Conservation (phyloP, 2,797 vertebrate species). For the Protonibea diacanthus region DNA sequence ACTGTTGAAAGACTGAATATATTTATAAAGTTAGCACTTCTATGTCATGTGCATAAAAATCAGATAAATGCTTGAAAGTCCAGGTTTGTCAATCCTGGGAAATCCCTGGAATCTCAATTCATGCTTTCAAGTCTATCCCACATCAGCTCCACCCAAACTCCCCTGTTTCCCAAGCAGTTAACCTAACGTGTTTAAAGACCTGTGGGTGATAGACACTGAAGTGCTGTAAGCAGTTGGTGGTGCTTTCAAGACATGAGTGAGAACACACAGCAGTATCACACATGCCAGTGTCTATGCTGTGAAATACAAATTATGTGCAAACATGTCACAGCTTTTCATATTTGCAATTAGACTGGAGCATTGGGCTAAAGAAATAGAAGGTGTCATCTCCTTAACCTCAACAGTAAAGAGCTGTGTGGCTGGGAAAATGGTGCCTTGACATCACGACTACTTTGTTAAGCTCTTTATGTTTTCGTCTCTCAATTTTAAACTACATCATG, state of each 20-base stretch:
- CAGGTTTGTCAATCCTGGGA: constrained; percentile 21
- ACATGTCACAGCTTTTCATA: constrained; percentile 24
- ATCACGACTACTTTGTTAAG: constrained; percentile 21
- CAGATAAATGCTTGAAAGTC: neutral
- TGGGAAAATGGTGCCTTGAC: constrained; percentile 27
- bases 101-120: constrained; percentile 36
- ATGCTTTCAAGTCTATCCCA: constrained; percentile 34
- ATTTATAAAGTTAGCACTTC: neutral
- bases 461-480: constrained; percentile 23
- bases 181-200: constrained; percentile 40
- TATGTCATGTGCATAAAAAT: neutral
- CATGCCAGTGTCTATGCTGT: neutral
- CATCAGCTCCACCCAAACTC: constrained; percentile 48
- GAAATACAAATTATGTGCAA: constrained; percentile 39
- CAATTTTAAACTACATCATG: constrained; percentile 12
- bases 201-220: constrained; percentile 28
- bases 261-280: too few species aligned
- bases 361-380: constrained; percentile 36
- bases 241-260: constrained; percentile 19
- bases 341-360: constrained; percentile 25
- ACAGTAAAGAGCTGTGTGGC: constrained; percentile 35
- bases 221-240: constrained; percentile 22
- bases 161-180: constrained; percentile 23
- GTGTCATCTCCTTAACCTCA: constrained; percentile 32
- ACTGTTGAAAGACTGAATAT: neutral